Conservation (phyloP, 2,113 vertebrate species). For the Gasterosteus nipponicus region DNA sequence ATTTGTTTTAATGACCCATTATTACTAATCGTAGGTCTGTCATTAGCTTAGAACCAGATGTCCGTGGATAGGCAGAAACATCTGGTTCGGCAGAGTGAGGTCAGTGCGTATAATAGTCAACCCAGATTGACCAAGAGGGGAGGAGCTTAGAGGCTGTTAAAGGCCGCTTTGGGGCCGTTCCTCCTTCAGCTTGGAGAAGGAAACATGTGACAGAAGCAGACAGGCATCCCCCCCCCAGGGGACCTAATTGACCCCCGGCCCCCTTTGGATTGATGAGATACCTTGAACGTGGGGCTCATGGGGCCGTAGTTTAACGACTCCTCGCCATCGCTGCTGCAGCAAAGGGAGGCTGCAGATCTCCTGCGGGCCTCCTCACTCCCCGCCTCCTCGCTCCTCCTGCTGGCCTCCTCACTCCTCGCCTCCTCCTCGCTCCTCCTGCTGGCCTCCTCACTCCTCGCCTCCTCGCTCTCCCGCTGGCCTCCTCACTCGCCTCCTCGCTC, state of each 20-base stretch:
- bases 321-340: conserved; percentile 63
- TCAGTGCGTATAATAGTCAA: no score
- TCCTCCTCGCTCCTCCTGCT: no score
- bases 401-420: not conserved
- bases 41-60: no score
- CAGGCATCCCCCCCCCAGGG: not conserved
- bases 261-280: conserved; percentile 42
- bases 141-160: not conserved
- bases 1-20: no score
- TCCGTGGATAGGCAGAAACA: no score
- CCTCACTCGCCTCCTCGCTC: no score
- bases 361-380: conserved; percentile 17
- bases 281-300: conserved; percentile 84
- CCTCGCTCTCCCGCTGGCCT: no score
- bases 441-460: no score
- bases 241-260: no score
- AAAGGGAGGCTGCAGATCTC: conserved; percentile 19
- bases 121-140: not conserved
- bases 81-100: no score
- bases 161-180: not conserved
- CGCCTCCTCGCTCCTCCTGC: not conserved
- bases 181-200: not conserved
- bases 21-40: no score
- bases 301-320: conserved; percentile 71
- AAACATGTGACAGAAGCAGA: not conserved